Evolutionary conservation across 2,888 invertebrate genomes (phyloP), one percentile per base, ranked within the genome.

Genomic region (Parapristionchus giblindavisi): DNA sequence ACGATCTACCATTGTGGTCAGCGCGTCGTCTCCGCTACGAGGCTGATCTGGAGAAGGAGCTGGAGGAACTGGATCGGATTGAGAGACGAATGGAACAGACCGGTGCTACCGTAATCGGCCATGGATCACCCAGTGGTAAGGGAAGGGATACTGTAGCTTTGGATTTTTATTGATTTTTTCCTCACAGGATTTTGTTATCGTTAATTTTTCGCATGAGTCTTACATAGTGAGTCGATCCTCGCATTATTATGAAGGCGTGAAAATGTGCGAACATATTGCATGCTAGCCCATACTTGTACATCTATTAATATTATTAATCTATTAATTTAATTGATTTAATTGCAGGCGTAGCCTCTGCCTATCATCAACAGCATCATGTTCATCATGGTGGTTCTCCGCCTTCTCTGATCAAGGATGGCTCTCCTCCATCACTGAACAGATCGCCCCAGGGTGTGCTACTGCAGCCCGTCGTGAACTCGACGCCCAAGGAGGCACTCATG

Each of bases 381-480:
- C 56, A 54, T 27, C 56, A 54, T 14, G 6, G 6, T 54, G n/a
- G 6, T 21, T 21, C 27, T 60, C 60, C 8, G 17, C 34, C 11
- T 32, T 32, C 32, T 60, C 48, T 48, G 11, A n/a, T 48, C 48
- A 48, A 48, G 48, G 21, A 21, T 14, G 48, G 6, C n/a, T 51
- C 40, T 11, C 52, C 40, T 40, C 43, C 63, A 40, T 34, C 3
- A 27, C 21, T 27, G 40, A 32, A 21, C 21, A 29, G 43, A 65
- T 65, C 43, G 36, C 21, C 17, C 63, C 43, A 27, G 40, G 21
- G 29, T 6, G 21, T 29, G 29, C 17, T 17, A 32, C 36, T 24
- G 14, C 68, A 51, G 6, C 52, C 68, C 32, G 68, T 68, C 24
- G 68, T 68, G n/a, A 68, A 68, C 52, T 68, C 68, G 1, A 34